A percentile compares a stretch with the other conserved stretches of the same genome.
Conservation (phyloP, 2,113 vertebrate genomes). For the Gnathonemus longibarbis region DNA sequence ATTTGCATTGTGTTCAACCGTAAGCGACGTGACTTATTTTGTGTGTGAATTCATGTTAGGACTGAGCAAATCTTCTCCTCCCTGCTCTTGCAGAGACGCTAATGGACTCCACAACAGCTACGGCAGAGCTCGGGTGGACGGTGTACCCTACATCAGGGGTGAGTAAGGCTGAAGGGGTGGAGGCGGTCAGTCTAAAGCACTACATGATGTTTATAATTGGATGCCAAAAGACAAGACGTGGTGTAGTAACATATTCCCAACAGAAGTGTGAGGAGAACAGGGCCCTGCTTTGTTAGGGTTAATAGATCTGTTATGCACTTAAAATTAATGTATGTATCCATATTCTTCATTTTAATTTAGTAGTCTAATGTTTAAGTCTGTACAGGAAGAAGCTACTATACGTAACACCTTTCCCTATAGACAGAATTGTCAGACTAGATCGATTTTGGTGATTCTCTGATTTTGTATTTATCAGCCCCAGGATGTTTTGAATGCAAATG, state of each 20-base stretch:
- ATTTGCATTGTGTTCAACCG: not conserved
- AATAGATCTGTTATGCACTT: not conserved
- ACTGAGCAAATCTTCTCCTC: constrained; percentile 7
- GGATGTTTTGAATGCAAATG: not conserved
- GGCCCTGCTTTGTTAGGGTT: not conserved
- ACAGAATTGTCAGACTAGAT: not conserved
- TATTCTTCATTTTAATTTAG: not conserved
- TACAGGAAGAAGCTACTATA: not conserved
- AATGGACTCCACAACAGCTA: constrained; percentile 95
- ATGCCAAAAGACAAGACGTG: not conserved
- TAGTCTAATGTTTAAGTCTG: not conserved
- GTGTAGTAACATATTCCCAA: not conserved
- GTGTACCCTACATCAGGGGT: constrained; percentile 85
- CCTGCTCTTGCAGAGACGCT: constrained; percentile 70
- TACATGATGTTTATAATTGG: not conserved
- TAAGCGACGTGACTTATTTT: not conserved
- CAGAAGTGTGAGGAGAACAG: not conserved
- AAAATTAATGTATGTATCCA: not conserved
- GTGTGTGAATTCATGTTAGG: not conserved
- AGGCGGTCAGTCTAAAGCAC: not conserved
- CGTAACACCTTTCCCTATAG: not conserved
- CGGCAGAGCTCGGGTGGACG: constrained; percentile 90
- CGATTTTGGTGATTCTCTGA: not conserved
- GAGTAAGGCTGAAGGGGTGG: constrained; percentile 44
- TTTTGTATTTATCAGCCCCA: not conserved